Percentiles rank a stretch among this genome's conserved stretches.
These are phyloP conservation scores for Crossaster papposus DNA, from an alignment of 53 echinoderm and acorn worm genomes.

Conservation along the genomic window DNA sequence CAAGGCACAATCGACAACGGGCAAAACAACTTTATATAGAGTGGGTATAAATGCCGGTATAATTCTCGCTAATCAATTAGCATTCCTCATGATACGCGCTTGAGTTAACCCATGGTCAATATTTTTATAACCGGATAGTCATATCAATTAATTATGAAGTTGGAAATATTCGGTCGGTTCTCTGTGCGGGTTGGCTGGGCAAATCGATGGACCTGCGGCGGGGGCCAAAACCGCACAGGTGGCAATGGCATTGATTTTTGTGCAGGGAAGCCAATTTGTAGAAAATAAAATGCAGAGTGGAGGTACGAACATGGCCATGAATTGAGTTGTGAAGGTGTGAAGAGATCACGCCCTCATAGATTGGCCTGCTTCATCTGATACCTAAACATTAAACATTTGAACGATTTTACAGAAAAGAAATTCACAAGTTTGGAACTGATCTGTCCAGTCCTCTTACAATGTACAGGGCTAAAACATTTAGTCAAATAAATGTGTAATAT, in stretches of 20 bases:
- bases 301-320: neutral
- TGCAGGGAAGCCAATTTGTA: neutral
- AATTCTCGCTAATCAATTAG: slow-evolving; percentile 49
- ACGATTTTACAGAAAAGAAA: neutral
- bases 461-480: neutral
- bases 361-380: neutral
- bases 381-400: neutral
- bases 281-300: neutral
- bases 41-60: slow-evolving; percentile 23
- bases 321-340: neutral
- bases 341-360: neutral
- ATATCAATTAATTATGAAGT: slow-evolving; percentile 47
- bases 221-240: slow-evolving; percentile 38
- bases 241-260: slow-evolving; percentile 44
- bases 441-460: neutral
- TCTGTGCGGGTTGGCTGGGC: neutral
- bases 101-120: slow-evolving; percentile 52
- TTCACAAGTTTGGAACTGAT: neutral
- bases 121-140: slow-evolving; percentile 60
- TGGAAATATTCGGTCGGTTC: neutral
- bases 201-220: slow-evolving; percentile 3
- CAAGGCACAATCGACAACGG: no score
- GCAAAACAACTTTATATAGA: neutral
- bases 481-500: neutral
- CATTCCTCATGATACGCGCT: slow-evolving; percentile 3